Base-by-base conservation (phyloP, 2,797 vertebrate species). In the Sebastes elongatus region DNA sequence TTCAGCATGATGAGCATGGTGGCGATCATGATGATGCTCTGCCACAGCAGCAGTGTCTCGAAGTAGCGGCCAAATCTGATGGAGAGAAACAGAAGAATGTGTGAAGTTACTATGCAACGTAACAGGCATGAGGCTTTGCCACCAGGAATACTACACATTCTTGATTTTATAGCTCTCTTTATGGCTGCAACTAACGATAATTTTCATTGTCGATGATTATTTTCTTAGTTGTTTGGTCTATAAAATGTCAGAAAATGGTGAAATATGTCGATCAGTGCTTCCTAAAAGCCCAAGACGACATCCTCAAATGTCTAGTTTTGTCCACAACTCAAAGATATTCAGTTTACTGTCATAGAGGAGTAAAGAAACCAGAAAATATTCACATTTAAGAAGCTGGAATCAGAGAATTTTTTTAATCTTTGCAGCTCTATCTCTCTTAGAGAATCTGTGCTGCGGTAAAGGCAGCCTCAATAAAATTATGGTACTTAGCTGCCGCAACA, bases 1-100 rank as follows among this genome's bases (percentile, higher is more conserved):
- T 97, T 97, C 90, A 99, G 94, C 98, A 99, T 99, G 90, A 97
- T 92, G 68, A 99, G 93, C 98, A 99, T 99, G 69, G 98, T 97
- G 67, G 93, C 82, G 80, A 98, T 99, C 98, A 99, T 99, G 88
- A 99, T 96, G 76, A 98, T 94, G 92, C 98, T 99, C 92, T 99
- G 98, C 97, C 97, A 97, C 68, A 99, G 87, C 38, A 99, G 95
- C 3, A 97, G 96, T 0, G 96, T 97, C 90, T 99, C 98, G 63
- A 99, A 99, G 87, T 87, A 97, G 81, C 94, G 96, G 25, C 98
- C 98, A 33, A 98, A 99, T 94, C 98, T 99, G 85, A 3, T 32
- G 70, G 18, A 16, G 7, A 11, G 27, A 71, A 32, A 62, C 4
- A 53, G 16, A 59, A 60, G 4, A 22, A n/a, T 42, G 10, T 38